Evolutionary conservation across 1,140 invertebrate species (phyloP).

Genomic region (Archegozetes longisetosus): DNA sequence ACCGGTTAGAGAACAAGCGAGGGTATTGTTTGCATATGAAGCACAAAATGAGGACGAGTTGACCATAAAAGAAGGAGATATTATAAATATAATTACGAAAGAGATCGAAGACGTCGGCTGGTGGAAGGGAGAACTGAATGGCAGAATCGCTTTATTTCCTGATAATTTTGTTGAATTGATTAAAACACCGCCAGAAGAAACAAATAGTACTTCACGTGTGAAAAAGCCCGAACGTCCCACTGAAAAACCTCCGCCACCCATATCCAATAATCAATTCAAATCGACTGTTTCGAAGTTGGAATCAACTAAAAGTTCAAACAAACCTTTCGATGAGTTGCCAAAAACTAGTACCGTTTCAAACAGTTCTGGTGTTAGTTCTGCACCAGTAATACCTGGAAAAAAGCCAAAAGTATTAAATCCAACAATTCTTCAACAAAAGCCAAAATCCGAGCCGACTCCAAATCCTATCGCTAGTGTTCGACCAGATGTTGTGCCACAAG

Average conservation of each 20-base stretch:
- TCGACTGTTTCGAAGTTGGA: not conserved
- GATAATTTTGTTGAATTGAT: constrained; percentile 83
- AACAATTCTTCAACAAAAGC: constrained; percentile 3
- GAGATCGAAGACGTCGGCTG: constrained; percentile 83
- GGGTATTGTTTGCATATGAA: constrained; percentile 72
- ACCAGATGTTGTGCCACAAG: constrained; percentile 5
- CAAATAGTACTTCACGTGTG: constrained; percentile 10
- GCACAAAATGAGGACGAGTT: constrained; percentile 80
- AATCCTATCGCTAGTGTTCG: constrained; percentile 1
- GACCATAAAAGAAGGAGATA: constrained; percentile 67
- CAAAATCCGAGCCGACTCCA: not conserved
- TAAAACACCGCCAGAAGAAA: constrained; percentile 8
- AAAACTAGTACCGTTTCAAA: constrained; percentile 6
- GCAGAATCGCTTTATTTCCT: constrained; percentile 79
- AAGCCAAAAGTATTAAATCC: constrained; percentile 24
- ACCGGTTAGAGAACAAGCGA: constrained; percentile 50
- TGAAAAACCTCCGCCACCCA: not conserved
- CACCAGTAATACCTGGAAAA: constrained; percentile 25
- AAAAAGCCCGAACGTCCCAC: constrained; percentile 6
- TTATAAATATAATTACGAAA: constrained; percentile 68
- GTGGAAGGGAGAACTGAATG: constrained; percentile 88
- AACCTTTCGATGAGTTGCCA: not conserved
- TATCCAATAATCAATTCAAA: not conserved
- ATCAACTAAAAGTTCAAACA: not conserved
- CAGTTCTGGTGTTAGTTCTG: constrained; percentile 18